phyloP scores from a whole-genome alignment of 2,113 vertebrate genomes.

The Rhinoptilus africanus region DNA sequence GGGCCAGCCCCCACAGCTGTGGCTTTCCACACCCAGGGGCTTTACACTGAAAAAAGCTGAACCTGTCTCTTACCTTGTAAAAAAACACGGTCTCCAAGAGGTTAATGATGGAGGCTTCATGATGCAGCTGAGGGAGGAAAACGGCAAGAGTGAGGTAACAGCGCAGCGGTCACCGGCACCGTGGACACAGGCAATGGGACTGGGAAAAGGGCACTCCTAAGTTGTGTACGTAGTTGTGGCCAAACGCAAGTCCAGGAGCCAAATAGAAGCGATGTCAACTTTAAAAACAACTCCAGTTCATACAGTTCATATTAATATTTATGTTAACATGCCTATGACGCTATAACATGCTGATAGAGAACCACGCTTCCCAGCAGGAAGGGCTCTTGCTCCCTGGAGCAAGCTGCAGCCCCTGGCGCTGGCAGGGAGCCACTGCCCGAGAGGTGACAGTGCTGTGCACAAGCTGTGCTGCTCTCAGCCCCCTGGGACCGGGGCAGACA shows the following conservation, averaged over 20 bases:
- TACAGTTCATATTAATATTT: background rate
- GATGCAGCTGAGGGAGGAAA: conserved; percentile 79
- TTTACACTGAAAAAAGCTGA: background rate
- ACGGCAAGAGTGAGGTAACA: background rate
- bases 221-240: background rate
- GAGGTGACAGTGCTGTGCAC: background rate
- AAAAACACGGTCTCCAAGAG: conserved; percentile 93
- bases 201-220: background rate
- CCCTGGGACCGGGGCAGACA: background rate
- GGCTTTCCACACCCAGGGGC: background rate
- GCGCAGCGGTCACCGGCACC: fast-evolving
- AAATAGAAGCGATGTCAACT: background rate
- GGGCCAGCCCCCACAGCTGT: background rate
- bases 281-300: background rate
- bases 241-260: background rate
- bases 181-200: background rate
- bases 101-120: conserved; percentile 93
- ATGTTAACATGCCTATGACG: background rate
- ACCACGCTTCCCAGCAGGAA: background rate
- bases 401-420: background rate
- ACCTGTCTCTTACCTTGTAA: conserved; percentile 81
- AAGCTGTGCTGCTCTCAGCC: background rate
- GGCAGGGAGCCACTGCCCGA: background rate
- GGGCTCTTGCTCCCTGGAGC: background rate
- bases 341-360: background rate